Evolutionary conservation across 2,888 invertebrate genomes (phyloP), one percentile per base, ranked within the genome.

Genomic region (Ophioninae sp.): DNA sequence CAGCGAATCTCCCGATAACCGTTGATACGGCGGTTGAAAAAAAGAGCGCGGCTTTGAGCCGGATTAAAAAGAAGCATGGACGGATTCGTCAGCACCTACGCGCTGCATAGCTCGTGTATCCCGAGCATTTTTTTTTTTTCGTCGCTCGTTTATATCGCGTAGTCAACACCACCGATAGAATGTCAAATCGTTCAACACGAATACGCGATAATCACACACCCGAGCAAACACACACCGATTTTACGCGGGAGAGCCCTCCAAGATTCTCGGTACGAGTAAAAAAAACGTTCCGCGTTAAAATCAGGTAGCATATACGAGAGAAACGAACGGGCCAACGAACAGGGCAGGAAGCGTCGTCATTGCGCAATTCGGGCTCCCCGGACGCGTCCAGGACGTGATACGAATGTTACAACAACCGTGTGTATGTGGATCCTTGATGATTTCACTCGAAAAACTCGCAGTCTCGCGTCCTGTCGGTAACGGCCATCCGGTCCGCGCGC

Each of bases 351-450:
- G 74, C 51, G 3, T 65, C 23, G 65, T 44, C 77, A 67, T 83
- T 76, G 79, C 79, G 79, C 63, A 79, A 84, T 81, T 84, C 81
- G 72, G 79, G 75, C 61, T 71, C 72, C 58, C 75, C 72, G 71
- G 76, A 79, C 76, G 67, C 56, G 37, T 23, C 20, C 39, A 6
- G 39, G 72, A 79, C 81, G 81, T 81, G 84, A 76, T 37, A 44
- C n/a, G 75, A 84, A 84, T 81, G 68, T 79, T 44, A 56, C 56
- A 20, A 72, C 58, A 56, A 72, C 65, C 10, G 51, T 17, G 5
- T 68, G 17, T 10, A 22, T 76, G 75, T 73, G 61, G 59, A 79
- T 72, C 73, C 10, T 56, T 56, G 68, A 64, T 77, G 74, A 56
- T 72, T 82, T 69, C 74, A 65, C 78, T 61, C 37, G 22, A 72